These are phyloP conservation scores for Alviniconcha marisindica DNA, from an alignment of 1,140 invertebrate species.

Conservation along the genomic window DNA sequence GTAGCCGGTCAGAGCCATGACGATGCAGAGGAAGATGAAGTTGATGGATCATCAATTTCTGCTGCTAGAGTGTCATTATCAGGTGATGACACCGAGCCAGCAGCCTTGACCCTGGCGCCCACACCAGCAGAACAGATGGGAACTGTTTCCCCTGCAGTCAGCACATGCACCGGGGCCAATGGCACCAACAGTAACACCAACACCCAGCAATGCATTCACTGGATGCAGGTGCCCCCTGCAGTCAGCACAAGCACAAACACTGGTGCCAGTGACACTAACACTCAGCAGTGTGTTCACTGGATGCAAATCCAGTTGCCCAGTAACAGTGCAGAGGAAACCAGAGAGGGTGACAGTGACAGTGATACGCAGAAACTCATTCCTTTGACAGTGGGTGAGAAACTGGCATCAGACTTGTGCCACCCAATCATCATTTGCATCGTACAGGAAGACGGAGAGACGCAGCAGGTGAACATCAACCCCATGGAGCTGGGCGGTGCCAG, in stretches of 20 bases:
- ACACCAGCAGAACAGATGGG: too few species aligned
- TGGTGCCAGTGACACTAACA: not conserved
- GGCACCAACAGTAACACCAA: too few species aligned
- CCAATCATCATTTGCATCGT: conserved; percentile 12
- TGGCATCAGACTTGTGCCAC: not conserved
- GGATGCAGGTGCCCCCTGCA: too few species aligned
- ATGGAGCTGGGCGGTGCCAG: not conserved
- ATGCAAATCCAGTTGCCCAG: not conserved
- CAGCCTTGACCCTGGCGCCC: too few species aligned
- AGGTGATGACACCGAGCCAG: too few species aligned
- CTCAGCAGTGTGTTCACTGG: not conserved
- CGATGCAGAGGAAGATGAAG: not conserved
- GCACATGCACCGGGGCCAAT: too few species aligned
- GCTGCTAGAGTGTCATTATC: conserved; percentile 13
- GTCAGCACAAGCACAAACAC: too few species aligned
- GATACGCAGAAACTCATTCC: conserved; percentile 6
- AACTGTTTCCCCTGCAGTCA: too few species aligned
- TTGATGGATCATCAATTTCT: not conserved
- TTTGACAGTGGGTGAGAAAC: conserved; percentile 10
- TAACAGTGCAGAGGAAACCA: not conserved
- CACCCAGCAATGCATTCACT: too few species aligned
- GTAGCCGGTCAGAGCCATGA: too few species aligned
- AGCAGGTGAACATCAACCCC: not conserved
- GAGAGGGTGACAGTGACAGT: too few species aligned
- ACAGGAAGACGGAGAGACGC: not conserved